Percentiles rank a stretch among this genome's conserved stretches.
Evolutionary conservation across 2,113 vertebrate genomes (phyloP).

Genomic region (Trogon melanurus): DNA sequence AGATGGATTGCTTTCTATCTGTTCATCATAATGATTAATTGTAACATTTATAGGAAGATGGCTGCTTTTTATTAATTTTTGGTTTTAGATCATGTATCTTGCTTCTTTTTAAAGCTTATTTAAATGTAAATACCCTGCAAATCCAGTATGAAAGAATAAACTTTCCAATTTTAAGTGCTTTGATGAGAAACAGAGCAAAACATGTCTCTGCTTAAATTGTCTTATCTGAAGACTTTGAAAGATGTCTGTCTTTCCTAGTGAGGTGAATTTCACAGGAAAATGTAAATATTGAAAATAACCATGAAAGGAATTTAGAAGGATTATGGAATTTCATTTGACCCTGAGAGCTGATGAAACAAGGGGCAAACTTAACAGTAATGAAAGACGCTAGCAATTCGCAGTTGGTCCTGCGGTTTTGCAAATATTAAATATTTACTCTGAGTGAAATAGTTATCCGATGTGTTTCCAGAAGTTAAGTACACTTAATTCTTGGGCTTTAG

Average conservation of each 20-base stretch:
- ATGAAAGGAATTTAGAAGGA: constrained; percentile 48
- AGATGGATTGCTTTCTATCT: constrained; percentile 68
- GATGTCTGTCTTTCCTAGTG: constrained; percentile 10
- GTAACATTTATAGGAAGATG: constrained; percentile 61
- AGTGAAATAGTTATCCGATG: not conserved
- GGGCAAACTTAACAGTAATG: constrained; percentile 24
- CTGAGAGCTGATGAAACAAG: not conserved
- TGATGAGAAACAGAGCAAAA: constrained; percentile 29
- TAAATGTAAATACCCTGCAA: constrained; percentile 58
- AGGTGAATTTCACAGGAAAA: constrained; percentile 57
- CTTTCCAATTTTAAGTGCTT: constrained; percentile 30
- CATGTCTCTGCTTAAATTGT: not conserved
- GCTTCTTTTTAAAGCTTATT: constrained; percentile 4
- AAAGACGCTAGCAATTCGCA: not conserved
- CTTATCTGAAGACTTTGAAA: constrained; percentile 37
- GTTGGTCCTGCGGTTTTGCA: not conserved
- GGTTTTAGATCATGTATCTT: constrained; percentile 36
- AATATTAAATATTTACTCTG: not conserved
- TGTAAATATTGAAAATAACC: constrained; percentile 43
- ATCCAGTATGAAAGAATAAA: constrained; percentile 32
- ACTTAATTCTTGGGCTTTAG: not conserved
- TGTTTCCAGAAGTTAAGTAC: constrained; percentile 8
- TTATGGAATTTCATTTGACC: constrained; percentile 66
- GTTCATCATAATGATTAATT: constrained; percentile 76
- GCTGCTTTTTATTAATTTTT: constrained; percentile 67